Percentiles rank a stretch among this genome's conserved stretches.
These are phyloP conservation scores for Eupithecia insigniata DNA, from an alignment of 2,888 invertebrate genomes.

Conservation along the genomic window DNA sequence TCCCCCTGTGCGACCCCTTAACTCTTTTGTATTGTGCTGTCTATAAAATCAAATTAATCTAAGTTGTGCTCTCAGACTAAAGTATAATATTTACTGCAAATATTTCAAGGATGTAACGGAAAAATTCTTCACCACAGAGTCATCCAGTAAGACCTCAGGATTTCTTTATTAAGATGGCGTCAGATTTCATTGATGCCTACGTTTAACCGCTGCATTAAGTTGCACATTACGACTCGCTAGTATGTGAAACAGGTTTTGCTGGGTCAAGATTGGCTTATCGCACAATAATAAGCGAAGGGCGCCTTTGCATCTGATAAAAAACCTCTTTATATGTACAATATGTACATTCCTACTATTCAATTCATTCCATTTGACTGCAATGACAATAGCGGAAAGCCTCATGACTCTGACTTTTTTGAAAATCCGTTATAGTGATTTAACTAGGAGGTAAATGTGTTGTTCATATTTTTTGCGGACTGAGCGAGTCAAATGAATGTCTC, in stretches of 20 bases:
- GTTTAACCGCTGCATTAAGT: constrained; percentile 50
- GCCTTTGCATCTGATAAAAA: constrained; percentile 36
- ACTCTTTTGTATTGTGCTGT: not conserved
- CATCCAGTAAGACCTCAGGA: constrained; percentile 65
- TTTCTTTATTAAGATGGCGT: constrained; percentile 63
- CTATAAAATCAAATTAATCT: not conserved
- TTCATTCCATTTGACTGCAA: not conserved
- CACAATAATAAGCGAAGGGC: constrained; percentile 32
- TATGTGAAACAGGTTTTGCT: constrained; percentile 38
- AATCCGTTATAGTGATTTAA: not conserved
- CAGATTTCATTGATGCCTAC: constrained; percentile 63
- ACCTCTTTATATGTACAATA: constrained; percentile 17
- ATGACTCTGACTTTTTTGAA: not conserved
- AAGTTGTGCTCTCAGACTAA: not conserved
- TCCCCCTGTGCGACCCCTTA: not conserved
- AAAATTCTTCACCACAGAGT: constrained; percentile 65
- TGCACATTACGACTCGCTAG: constrained; percentile 35
- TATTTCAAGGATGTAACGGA: constrained; percentile 42
- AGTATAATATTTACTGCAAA: not conserved
- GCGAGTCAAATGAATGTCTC: constrained; percentile 69
- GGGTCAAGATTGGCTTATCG: constrained; percentile 41
- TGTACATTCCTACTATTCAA: not conserved
- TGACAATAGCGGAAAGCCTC: not conserved
- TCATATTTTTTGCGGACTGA: constrained; percentile 68
- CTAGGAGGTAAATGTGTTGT: constrained; percentile 1